Percentiles rank a stretch among this genome's conserved stretches.
phyloP scores from a whole-genome alignment of 1,140 invertebrate genomes.

The Polypedilum vanderplanki region DNA sequence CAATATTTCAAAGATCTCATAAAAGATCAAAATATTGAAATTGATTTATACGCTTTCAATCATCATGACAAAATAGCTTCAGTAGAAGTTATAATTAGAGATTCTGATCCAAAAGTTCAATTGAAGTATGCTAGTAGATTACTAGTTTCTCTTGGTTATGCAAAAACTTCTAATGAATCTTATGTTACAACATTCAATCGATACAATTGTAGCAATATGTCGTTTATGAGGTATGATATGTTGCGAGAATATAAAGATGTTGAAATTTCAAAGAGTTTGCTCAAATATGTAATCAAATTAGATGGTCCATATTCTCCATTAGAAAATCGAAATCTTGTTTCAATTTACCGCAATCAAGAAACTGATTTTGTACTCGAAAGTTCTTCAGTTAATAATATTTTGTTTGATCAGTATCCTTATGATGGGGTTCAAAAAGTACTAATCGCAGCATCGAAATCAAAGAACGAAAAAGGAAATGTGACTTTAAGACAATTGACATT shows the following conservation, averaged over 20 bases:
- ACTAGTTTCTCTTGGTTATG: slow-evolving; percentile 54
- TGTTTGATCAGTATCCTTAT: slow-evolving; percentile 61
- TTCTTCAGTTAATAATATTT: slow-evolving; percentile 77
- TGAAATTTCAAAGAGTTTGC: background rate
- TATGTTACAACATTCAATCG: slow-evolving; percentile 59
- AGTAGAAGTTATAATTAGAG: background rate
- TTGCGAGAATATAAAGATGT: background rate
- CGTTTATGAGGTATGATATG: background rate
- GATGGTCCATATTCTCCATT: background rate
- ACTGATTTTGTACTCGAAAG: slow-evolving; percentile 54
- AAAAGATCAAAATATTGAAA: slow-evolving; percentile 32
- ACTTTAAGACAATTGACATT: slow-evolving; percentile 70
- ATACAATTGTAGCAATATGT: background rate
- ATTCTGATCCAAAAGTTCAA: slow-evolving; percentile 33
- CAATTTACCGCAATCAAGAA: background rate
- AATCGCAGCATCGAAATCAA: slow-evolving; percentile 57
- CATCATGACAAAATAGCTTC: background rate
- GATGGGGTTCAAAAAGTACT: slow-evolving; percentile 50
- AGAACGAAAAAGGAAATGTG: slow-evolving; percentile 47
- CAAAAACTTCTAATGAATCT: slow-evolving; percentile 60
- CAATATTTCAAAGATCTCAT: slow-evolving; percentile 35
- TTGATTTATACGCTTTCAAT: slow-evolving; percentile 33
- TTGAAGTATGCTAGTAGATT: slow-evolving; percentile 53
- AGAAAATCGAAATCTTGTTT: background rate
- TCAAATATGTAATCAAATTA: background rate